phyloP scores from a whole-genome alignment of 2,797 vertebrate species.

The Eleutherodactylus coqui region DNA sequence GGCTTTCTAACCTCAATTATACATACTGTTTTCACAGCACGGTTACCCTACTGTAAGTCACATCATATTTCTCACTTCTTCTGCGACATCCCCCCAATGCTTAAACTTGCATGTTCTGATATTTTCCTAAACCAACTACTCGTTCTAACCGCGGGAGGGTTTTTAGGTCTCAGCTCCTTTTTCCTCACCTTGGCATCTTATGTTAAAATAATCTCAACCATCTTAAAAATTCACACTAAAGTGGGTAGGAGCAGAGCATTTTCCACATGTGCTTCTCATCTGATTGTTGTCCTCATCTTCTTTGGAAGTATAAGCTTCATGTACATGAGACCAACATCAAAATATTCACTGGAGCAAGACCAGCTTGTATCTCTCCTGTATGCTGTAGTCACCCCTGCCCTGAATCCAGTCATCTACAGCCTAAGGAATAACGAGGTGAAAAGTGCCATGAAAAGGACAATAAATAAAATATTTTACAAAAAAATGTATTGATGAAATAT shows the following conservation, averaged over 20 bases:
- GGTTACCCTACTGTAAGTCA: slow-evolving; percentile 40
- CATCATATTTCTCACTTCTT: slow-evolving; percentile 54
- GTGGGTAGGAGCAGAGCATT: slow-evolving; percentile 44
- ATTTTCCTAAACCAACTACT: slow-evolving; percentile 53
- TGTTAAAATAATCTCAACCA: slow-evolving; percentile 47
- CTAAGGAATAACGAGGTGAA: slow-evolving; percentile 58
- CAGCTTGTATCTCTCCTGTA: slow-evolving; percentile 51
- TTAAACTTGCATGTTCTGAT: slow-evolving; percentile 50
- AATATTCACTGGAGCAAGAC: slow-evolving; percentile 36
- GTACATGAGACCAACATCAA: slow-evolving; percentile 58
- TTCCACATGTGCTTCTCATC: slow-evolving; percentile 57
- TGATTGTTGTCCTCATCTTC: slow-evolving; percentile 38
- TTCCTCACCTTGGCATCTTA: slow-evolving; percentile 42
- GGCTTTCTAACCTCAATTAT: slow-evolving; percentile 40
- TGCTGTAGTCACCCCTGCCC: slow-evolving; percentile 51
- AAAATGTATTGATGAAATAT: not conserved
- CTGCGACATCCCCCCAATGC: slow-evolving; percentile 56
- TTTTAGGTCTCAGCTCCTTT: slow-evolving; percentile 46
- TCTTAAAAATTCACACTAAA: slow-evolving; percentile 44
- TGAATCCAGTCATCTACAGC: slow-evolving; percentile 56
- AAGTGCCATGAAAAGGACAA: slow-evolving; percentile 42
- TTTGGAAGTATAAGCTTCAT: slow-evolving; percentile 58
- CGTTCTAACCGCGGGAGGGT: slow-evolving; percentile 52
- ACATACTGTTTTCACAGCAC: slow-evolving; percentile 50
- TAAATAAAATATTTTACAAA: slow-evolving; percentile 9